Evolutionary conservation across 1,140 invertebrate species (phyloP), one percentile per base, ranked within the genome.

Genomic region (Rhizoglyphus robini): DNA sequence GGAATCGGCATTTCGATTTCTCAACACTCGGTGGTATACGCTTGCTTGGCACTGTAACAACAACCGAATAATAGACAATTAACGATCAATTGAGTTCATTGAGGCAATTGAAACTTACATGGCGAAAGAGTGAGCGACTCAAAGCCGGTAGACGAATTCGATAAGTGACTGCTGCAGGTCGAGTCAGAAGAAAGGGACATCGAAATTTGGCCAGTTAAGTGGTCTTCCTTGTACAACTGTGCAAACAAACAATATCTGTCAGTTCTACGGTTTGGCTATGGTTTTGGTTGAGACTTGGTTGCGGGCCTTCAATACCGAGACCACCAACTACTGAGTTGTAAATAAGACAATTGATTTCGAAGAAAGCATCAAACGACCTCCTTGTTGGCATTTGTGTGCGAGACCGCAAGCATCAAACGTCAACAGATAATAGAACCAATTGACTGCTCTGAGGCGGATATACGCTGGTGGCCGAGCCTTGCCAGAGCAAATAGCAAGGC

Each of bases 161-260:
- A 70, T 18, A 85, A 75, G 68, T 83, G 77, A 47, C 78, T 77
- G 8, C 74, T 76, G 68, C 84, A 86, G 27, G 83, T 84, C 0
- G 83, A 85, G 71, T 86, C 84, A 29, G 80, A 81, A 68, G 83
- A 83, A n/a, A 86, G 77, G 0, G 83, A 79, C 70, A 86, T 76
- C 64, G 79, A 77, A 2, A 83, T 81, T 64, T 77, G 77, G 3
- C 82, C 82, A 57, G 77, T 82, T 32, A 69, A 72, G 8, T 73
- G 73, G 66, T 85, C 82, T 51, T 80, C 76, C 20, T 79, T 76
- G 69, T 81, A 85, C 30, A 85, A 69, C 83, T 85, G 68, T 20
- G 31, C 27, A 20, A 18, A 25, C n/a, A 57, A 57, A 57, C 27
- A 25, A 57, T n/a, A n/a, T n/a, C n/a, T n/a, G n/a, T n/a, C n/a